A percentile compares a stretch with the other conserved stretches of the same genome.
These are phyloP conservation scores for Lepus timidus DNA, from an alignment of 2,113 vertebrate species.

Conservation along the genomic window DNA sequence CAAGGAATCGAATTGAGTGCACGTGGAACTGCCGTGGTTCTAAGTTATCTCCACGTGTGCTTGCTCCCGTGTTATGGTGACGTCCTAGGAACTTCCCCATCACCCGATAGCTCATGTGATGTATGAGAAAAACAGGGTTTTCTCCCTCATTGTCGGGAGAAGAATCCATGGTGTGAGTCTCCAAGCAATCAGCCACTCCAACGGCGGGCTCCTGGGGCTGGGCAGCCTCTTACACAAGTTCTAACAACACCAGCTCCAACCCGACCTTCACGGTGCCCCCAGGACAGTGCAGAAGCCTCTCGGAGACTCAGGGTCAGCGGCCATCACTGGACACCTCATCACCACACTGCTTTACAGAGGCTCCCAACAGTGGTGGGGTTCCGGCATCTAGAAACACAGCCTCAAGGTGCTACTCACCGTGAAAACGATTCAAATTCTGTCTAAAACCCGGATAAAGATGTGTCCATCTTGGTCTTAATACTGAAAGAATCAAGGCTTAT, in stretches of 20 bases:
- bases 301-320: background rate
- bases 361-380: background rate
- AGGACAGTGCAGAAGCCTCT: background rate
- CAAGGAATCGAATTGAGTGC: background rate
- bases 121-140: background rate
- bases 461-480: background rate
- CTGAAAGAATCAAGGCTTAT: background rate
- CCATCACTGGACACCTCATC: background rate
- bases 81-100: background rate
- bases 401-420: background rate
- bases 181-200: background rate
- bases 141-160: accelerated
- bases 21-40: background rate
- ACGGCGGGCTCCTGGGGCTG: accelerated
- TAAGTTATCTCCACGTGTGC: background rate
- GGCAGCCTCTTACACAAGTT: too few relatives aligned
- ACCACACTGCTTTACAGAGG: background rate
- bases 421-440: background rate
- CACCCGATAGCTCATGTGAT: accelerated
- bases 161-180: background rate
- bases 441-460: background rate
- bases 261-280: background rate
- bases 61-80: background rate
- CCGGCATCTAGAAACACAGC: background rate
- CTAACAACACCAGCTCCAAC: too few relatives aligned